Conservation (phyloP, 2,888 invertebrate genomes). For the Notocelia uddmanniana region DNA sequence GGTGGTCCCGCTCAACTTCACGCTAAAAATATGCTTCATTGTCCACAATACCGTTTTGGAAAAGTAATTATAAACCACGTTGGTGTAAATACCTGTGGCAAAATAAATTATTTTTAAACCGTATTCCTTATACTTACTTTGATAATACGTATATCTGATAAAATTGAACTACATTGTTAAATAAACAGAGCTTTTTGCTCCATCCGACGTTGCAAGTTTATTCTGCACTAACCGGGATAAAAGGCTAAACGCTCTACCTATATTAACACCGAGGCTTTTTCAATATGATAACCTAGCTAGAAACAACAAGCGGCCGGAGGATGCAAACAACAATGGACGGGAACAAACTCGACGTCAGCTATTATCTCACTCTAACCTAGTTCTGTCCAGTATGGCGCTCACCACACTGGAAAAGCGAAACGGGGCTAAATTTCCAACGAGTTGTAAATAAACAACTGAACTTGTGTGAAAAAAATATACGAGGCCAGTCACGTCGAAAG, state of each 20-base stretch:
- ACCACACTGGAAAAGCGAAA: slow-evolving; percentile 59
- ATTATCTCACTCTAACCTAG: slow-evolving; percentile 75
- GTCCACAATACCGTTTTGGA: background rate
- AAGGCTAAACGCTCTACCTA: slow-evolving; percentile 44
- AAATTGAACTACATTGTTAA: slow-evolving; percentile 19
- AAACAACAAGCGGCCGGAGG: slow-evolving; percentile 57
- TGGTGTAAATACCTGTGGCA: background rate
- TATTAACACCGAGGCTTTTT: slow-evolving; percentile 46
- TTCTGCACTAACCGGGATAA: slow-evolving; percentile 35
- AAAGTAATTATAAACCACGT: slow-evolving; percentile 8
- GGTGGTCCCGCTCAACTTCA: slow-evolving; percentile 57
- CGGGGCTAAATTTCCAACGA: slow-evolving; percentile 63
- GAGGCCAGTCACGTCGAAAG: slow-evolving; percentile 53
- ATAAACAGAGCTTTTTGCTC: slow-evolving; percentile 25
- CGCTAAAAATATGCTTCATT: slow-evolving; percentile 31
- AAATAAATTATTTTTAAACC: slow-evolving; percentile 1
- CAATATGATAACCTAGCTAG: slow-evolving; percentile 44
- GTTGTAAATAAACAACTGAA: slow-evolving; percentile 61
- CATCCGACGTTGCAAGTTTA: slow-evolving; percentile 29
- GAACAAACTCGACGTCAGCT: slow-evolving; percentile 66
- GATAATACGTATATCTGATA: too few species aligned
- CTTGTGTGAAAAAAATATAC: slow-evolving; percentile 54
- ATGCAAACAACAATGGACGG: slow-evolving; percentile 67
- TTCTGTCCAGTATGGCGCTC: slow-evolving; percentile 57
- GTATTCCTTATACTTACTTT: too few species aligned